Percentiles rank a stretch among this genome's conserved stretches.
Evolutionary conservation across 2,888 invertebrate species (phyloP).

Genomic region (Megaustenia siamemsis): DNA sequence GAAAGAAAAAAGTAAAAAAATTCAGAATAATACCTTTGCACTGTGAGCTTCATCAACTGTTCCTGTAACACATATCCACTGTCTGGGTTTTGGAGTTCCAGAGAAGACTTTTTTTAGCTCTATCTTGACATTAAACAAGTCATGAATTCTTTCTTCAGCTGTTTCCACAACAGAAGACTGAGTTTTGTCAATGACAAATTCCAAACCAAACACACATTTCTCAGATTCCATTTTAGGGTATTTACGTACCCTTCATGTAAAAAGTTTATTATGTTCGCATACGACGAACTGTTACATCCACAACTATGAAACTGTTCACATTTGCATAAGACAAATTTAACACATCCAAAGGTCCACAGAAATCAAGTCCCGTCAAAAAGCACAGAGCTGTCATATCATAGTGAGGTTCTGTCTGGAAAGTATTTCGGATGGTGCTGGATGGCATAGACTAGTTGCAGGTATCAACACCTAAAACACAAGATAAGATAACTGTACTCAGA

Average conservation of each 20-base stretch:
- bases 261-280: background rate
- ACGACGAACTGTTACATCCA: background rate
- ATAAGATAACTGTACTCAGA: background rate
- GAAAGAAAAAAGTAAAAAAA: too few species aligned
- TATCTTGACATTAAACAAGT: conserved; percentile 31
- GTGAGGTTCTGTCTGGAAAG: conserved; percentile 31
- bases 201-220: background rate
- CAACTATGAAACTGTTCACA: background rate
- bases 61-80: conserved; percentile 27
- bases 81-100: background rate
- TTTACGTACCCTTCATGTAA: background rate
- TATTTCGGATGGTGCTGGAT: conserved; percentile 9
- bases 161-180: conserved; percentile 2
- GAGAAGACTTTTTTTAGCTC: background rate
- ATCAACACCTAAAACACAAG: conserved; percentile 2
- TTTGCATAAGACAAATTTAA: background rate
- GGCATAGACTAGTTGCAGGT: conserved; percentile 3
- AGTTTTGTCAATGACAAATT: conserved; percentile 36
- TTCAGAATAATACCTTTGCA: conserved; percentile 22
- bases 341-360: conserved; percentile 22
- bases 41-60: background rate
- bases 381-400: conserved; percentile 11
- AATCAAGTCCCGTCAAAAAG: conserved; percentile 16
- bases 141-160: background rate
- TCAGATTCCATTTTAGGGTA: conserved; percentile 9